phyloP scores from a whole-genome alignment of 1,140 invertebrate genomes.

The Ephestia elutella region DNA sequence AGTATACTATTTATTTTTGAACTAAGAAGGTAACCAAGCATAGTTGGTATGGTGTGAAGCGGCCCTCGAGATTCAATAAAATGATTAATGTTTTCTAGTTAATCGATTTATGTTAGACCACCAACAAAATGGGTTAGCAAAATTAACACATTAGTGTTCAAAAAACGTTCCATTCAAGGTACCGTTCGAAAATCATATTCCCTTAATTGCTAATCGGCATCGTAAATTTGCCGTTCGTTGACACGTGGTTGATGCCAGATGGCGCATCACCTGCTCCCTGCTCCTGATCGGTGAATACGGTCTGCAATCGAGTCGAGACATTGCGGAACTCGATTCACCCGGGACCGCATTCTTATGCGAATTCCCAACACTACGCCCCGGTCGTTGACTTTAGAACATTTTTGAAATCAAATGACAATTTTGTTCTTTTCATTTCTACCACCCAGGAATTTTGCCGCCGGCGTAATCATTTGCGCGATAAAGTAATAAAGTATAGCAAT shows the following conservation, averaged over 20 bases:
- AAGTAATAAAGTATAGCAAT: constrained; percentile 40
- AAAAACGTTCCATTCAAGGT: constrained; percentile 30
- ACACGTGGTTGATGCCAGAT: constrained; percentile 57
- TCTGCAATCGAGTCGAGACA: constrained; percentile 27
- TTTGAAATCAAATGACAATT: constrained; percentile 14
- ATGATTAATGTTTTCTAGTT: background rate
- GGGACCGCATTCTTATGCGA: constrained; percentile 50
- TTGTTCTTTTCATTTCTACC: constrained; percentile 6
- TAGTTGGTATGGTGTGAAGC: background rate
- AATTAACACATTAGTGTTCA: constrained; percentile 27
- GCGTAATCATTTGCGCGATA: constrained; percentile 27
- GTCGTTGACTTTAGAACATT: constrained; percentile 45
- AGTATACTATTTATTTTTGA: no score
- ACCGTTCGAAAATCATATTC: constrained; percentile 40
- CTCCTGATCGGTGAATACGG: constrained; percentile 19
- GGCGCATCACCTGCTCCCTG: constrained; percentile 64
- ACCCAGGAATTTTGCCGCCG: constrained; percentile 2
- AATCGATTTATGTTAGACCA: background rate
- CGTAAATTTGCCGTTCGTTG: constrained; percentile 39
- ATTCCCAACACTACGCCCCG: constrained; percentile 43
- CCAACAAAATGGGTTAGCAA: constrained; percentile 8
- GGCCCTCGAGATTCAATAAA: background rate
- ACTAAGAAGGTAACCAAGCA: background rate
- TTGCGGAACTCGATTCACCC: constrained; percentile 43
- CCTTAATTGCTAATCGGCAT: constrained; percentile 44